A percentile compares a stretch with the other conserved stretches of the same genome.
phyloP scores from a whole-genome alignment of 2,797 vertebrate species.

The Enteromius trimaculatus region DNA sequence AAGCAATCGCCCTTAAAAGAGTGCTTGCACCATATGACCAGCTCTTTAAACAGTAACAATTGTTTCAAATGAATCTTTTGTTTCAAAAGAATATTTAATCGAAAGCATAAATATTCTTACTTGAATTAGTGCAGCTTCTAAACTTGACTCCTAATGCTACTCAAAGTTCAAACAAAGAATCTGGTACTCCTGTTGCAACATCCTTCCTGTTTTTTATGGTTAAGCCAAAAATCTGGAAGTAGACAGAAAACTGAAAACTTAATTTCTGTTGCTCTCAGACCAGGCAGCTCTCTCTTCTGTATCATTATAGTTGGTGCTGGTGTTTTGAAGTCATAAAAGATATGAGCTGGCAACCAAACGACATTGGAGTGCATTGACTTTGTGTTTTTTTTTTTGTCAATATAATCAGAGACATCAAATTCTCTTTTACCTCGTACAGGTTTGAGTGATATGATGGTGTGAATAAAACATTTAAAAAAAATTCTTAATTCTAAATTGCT shows the following conservation, averaged over 20 bases:
- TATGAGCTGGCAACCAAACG: background rate
- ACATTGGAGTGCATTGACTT: background rate
- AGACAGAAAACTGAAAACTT: background rate
- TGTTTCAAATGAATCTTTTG: background rate
- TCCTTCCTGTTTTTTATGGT: slow-evolving; percentile 15
- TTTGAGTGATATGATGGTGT: background rate
- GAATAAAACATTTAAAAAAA: background rate
- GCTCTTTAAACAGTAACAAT: background rate
- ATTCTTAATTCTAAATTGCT: background rate
- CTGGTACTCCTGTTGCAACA: slow-evolving; percentile 11
- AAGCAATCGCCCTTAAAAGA: background rate
- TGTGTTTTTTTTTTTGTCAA: no score
- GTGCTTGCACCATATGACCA: background rate
- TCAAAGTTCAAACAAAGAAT: slow-evolving; percentile 15
- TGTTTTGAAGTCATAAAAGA: background rate
- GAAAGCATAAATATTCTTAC: background rate
- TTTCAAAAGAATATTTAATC: background rate
- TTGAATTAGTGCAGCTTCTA: background rate
- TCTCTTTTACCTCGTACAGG: background rate
- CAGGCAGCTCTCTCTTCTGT: background rate
- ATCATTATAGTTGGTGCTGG: background rate
- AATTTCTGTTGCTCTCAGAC: background rate
- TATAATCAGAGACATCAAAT: background rate
- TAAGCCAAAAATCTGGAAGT: slow-evolving; percentile 20
- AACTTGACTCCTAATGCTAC: background rate